These are phyloP conservation scores for Muscicapa comitata DNA, from an alignment of 2,797 vertebrate genomes.

Conservation along the genomic window DNA sequence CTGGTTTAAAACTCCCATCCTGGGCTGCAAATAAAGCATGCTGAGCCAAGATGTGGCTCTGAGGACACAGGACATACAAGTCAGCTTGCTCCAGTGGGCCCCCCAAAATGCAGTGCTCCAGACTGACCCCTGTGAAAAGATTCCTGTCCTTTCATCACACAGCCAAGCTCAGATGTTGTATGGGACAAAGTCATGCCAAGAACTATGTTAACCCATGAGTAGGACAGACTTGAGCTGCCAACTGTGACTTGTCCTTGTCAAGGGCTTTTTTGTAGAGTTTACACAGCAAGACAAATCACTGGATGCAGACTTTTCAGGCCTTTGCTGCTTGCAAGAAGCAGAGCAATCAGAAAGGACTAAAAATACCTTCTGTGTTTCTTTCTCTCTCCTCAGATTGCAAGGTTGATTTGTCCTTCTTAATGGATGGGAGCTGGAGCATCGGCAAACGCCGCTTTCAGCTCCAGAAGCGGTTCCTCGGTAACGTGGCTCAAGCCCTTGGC, in stretches of 20 bases:
- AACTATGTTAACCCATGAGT: background rate
- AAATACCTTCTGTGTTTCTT: background rate
- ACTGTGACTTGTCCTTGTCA: background rate
- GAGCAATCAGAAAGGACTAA: background rate
- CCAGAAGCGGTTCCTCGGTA: constrained; percentile 91
- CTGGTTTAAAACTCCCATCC: background rate
- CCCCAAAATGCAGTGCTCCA: background rate
- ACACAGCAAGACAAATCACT: background rate
- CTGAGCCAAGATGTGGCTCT: fast-evolving
- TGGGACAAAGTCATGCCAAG: background rate
- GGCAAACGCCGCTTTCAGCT: constrained; percentile 94
- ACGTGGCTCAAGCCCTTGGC: constrained; percentile 85
- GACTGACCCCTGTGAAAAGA: background rate
- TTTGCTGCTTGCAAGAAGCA: background rate
- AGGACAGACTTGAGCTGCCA: background rate
- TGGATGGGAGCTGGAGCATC: constrained; percentile 95
- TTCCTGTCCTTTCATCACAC: background rate
- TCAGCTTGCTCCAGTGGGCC: background rate
- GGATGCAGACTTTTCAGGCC: background rate
- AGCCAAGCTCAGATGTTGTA: background rate
- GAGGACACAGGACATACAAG: background rate
- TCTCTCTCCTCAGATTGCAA: constrained; percentile 83
- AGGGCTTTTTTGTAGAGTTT: background rate
- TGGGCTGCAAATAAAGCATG: background rate
- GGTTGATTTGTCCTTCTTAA: constrained; percentile 90